Evolutionary conservation across 2,888 invertebrate genomes (phyloP).

Genomic region (Steinernema scapterisci): DNA sequence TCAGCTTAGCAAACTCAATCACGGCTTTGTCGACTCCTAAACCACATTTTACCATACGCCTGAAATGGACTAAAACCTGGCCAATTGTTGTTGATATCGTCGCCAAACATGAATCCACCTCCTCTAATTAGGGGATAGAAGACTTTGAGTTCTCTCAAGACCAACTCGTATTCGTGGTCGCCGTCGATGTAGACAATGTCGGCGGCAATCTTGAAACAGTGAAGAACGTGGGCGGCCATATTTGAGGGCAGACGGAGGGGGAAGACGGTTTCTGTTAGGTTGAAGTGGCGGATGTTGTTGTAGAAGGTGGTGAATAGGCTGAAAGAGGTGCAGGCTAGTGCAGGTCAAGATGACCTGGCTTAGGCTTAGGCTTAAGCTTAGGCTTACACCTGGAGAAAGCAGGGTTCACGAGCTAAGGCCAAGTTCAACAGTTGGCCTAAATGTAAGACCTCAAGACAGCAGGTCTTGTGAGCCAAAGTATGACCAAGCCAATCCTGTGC

Average conservation of each 20-base stretch:
- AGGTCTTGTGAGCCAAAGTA: too few relatives aligned
- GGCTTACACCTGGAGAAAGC: too few relatives aligned
- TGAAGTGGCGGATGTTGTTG: neutral
- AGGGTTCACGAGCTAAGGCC: too few relatives aligned
- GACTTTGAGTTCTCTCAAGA: neutral
- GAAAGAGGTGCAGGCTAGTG: neutral
- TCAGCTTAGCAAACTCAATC: neutral
- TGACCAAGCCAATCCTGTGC: too few relatives aligned
- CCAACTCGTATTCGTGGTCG: neutral
- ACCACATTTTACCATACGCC: too few relatives aligned
- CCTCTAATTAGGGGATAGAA: neutral
- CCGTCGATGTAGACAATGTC: neutral
- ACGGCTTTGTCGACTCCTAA: neutral
- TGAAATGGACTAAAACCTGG: too few relatives aligned
- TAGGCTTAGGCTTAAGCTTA: neutral
- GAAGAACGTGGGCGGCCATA: constrained; percentile 7
- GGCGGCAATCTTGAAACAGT: neutral
- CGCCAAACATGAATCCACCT: neutral
- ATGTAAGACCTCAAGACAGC: too few relatives aligned
- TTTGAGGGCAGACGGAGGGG: neutral
- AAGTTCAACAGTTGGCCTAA: too few relatives aligned
- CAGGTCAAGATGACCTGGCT: neutral
- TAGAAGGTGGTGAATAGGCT: neutral
- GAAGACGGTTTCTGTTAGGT: neutral
- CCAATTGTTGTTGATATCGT: neutral